A percentile compares a stretch with the other conserved stretches of the same genome.
Evolutionary conservation across 2,797 vertebrate species (phyloP).

Genomic region (Gambelia wislizenii): DNA sequence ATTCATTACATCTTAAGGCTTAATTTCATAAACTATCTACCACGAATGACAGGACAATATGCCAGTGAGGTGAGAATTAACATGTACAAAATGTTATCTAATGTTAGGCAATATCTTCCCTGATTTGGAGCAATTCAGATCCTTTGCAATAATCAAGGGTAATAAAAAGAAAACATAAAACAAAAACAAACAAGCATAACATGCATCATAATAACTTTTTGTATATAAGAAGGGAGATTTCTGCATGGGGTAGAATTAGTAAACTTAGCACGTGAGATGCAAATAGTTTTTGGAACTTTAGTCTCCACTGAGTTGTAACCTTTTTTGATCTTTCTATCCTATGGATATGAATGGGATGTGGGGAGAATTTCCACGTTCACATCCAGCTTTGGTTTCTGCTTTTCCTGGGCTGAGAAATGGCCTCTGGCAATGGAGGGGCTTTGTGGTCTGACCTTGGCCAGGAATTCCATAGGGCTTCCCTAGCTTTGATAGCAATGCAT

Average conservation of each 20-base stretch:
- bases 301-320: conserved; percentile 12
- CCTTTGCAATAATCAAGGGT: neutral
- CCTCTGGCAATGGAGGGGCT: conserved; percentile 35
- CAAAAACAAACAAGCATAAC: neutral
- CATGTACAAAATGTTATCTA: neutral
- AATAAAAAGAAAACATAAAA: neutral
- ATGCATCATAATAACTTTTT: neutral
- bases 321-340: conserved; percentile 33
- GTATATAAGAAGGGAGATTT: neutral
- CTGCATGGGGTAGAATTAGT: neutral
- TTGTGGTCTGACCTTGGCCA: conserved; percentile 11
- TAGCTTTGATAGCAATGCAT: conserved; percentile 30
- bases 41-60: neutral
- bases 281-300: neutral
- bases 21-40: neutral
- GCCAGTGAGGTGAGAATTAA: neutral
- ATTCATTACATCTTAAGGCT: neutral
- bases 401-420: conserved; percentile 32
- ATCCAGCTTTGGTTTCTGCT: neutral
- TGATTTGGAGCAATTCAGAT: neutral
- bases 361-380: conserved; percentile 6
- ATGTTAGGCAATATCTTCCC: neutral
- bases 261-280: conserved; percentile 11
- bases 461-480: conserved; percentile 21
- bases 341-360: neutral